These are phyloP conservation scores for Pinctada fucata DNA, from an alignment of 2,888 invertebrate species.

Conservation along the genomic window DNA sequence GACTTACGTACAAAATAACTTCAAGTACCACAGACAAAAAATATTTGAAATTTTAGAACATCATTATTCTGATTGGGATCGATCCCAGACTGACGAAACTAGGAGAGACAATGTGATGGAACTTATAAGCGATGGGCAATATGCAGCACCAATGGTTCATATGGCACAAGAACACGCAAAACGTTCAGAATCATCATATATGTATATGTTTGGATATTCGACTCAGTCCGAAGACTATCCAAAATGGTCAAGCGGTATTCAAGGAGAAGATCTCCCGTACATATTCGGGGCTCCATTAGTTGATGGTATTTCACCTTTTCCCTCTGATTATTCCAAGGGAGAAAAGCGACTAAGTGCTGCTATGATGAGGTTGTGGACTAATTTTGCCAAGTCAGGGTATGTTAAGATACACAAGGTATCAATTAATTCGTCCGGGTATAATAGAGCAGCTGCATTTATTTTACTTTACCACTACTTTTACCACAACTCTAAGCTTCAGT, in stretches of 20 bases:
- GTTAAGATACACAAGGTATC: constrained; percentile 26
- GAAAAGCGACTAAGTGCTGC: constrained; percentile 72
- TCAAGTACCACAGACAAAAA: constrained; percentile 93
- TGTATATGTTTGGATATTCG: constrained; percentile 82
- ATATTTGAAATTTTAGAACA: constrained; percentile 96
- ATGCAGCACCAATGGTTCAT: constrained; percentile 89
- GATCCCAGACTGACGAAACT: constrained; percentile 83
- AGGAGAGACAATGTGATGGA: constrained; percentile 91
- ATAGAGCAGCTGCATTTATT: no score
- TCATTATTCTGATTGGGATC: constrained; percentile 95
- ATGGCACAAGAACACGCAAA: constrained; percentile 91
- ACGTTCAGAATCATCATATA: constrained; percentile 79
- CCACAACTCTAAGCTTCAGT: no score
- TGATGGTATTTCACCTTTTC: constrained; percentile 72
- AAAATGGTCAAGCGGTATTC: constrained; percentile 65
- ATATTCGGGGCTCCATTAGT: constrained; percentile 74
- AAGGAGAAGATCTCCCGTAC: constrained; percentile 73
- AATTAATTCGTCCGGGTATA: no score
- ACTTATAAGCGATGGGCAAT: constrained; percentile 91
- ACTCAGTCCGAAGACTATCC: constrained; percentile 87
- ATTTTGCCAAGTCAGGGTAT: constrained; percentile 75
- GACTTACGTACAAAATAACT: constrained; percentile 91
- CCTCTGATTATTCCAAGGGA: constrained; percentile 58
- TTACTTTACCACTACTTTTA: no score
- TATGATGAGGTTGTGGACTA: constrained; percentile 74